Evolutionary conservation across 92 coral and sea anemone genomes (phyloP).

Genomic region (Meandrina meandrites): DNA sequence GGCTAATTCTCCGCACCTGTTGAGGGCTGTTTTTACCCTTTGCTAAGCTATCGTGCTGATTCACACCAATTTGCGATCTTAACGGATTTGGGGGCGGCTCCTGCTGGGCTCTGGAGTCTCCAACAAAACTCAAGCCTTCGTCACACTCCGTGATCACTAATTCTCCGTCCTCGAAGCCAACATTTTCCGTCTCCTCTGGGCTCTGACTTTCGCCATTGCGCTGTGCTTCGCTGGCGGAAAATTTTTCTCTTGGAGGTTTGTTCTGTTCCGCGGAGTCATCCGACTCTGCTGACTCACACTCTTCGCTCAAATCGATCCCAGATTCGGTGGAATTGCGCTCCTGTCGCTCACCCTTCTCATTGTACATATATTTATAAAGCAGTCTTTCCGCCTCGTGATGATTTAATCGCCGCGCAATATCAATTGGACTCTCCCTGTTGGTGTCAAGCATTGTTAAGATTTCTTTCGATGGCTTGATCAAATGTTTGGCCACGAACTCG

Average conservation of each 20-base stretch:
- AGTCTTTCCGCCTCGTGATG: conserved; percentile 48
- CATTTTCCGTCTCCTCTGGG: not conserved
- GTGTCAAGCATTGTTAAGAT: conserved; percentile 55
- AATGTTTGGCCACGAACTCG: conserved; percentile 60
- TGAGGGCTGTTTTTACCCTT: not conserved
- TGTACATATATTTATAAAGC: conserved; percentile 52
- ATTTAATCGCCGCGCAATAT: conserved; percentile 66
- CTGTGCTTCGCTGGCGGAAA: conserved; percentile 14
- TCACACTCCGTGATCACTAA: conserved; percentile 42
- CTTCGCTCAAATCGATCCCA: conserved; percentile 49
- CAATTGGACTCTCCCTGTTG: conserved; percentile 63
- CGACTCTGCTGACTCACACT: conserved; percentile 25
- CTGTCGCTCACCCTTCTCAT: conserved; percentile 23
- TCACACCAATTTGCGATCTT: conserved; percentile 13
- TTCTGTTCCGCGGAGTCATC: conserved; percentile 29
- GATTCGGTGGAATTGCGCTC: conserved; percentile 43
- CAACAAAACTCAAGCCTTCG: conserved; percentile 32
- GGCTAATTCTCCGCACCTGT: conserved; percentile 11
- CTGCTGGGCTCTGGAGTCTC: not conserved
- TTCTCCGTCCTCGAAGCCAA: conserved; percentile 14
- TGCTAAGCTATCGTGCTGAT: not conserved
- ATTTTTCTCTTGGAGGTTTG: not conserved
- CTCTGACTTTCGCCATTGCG: not conserved
- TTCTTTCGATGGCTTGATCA: conserved; percentile 44
- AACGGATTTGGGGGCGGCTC: conserved; percentile 31